Base-by-base conservation (phyloP, 23 tunicate species). In the Ascidia mentula region DNA sequence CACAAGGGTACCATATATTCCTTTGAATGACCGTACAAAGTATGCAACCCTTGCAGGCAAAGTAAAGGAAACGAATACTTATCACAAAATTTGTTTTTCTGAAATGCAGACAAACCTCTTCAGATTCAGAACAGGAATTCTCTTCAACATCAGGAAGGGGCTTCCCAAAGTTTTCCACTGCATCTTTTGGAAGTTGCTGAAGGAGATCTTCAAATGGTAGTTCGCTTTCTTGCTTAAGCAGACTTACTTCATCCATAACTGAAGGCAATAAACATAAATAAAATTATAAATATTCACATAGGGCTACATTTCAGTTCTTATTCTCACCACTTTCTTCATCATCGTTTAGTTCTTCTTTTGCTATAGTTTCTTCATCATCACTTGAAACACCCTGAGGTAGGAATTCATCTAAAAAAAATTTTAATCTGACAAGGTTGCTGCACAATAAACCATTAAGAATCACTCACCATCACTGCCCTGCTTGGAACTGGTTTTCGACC, bases 331-430 rank as follows among this genome's bases (percentile, higher is more conserved):
- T 83, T 31, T 60, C 71, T 39, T 87, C 82, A 12, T 80, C 73
- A 26, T 39, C 59, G 53, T 73, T 38, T 82, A 85, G 60, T 45
- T 85, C 97, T 71, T 84, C 97, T 60, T 85, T 61, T 30, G 90
- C 97, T 35, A 91, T 91, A 18, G 97, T 91, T 76, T 85, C 97
- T 69, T 91, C 97, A 82, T 91, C 97, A 76, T 91, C 97, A 30
- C 82, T 80, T 18, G 97, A 91, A 9, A 46, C 81, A 40, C 97
- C 97, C 78, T 82, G 97, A n/a, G 97, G 97, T 33, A 91, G 69
- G 45, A 91, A 91, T 6, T 91, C 97, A 78, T 81, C 97, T 91
- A 73, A 70, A 85, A 32, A 72, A 42, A 69, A 38, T 18, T 72
- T 31, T 1, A 39, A 53, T 20, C 28, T 53, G 12, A 53, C 7